Conservation (phyloP, 2,113 vertebrate genomes). For the Bombycilla garrulus region DNA sequence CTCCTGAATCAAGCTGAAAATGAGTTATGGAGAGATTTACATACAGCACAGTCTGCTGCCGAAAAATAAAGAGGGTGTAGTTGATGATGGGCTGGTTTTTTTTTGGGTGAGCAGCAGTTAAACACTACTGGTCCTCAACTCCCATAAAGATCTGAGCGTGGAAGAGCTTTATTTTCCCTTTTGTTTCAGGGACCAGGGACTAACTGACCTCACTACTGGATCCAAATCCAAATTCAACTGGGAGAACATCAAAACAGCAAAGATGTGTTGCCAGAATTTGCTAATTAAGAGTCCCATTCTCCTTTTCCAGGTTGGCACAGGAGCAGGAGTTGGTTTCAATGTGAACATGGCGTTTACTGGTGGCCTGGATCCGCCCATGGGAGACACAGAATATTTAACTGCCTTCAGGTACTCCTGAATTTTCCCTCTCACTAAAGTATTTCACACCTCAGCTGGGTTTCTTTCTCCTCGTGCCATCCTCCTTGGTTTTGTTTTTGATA, state of each 20-base stretch:
- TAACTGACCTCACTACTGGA: background rate
- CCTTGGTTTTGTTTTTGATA: background rate
- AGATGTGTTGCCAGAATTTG: background rate
- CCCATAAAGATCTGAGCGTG: background rate
- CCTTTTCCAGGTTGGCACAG: constrained; percentile 84
- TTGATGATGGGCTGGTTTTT: background rate
- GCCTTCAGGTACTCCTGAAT: constrained; percentile 86
- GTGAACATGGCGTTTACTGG: constrained; percentile 98
- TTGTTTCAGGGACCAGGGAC: background rate
- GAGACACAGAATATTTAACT: constrained; percentile 90
- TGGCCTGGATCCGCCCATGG: constrained; percentile 94
- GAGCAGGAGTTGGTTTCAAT: constrained; percentile 89
- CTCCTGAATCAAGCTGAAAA: background rate
- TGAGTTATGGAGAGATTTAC: background rate
- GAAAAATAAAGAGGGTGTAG: background rate
- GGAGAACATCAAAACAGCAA: background rate
- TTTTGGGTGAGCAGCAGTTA: background rate
- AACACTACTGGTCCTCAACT: background rate
- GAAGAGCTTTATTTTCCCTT: background rate
- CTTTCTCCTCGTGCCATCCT: fast-evolving
- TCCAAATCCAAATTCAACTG: background rate
- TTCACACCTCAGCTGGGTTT: background rate
- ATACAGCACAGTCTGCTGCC: background rate
- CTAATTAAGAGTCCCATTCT: background rate
- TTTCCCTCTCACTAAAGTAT: background rate